Evolutionary conservation across 1,140 invertebrate species (phyloP).

Genomic region (Drosophila elegans): DNA sequence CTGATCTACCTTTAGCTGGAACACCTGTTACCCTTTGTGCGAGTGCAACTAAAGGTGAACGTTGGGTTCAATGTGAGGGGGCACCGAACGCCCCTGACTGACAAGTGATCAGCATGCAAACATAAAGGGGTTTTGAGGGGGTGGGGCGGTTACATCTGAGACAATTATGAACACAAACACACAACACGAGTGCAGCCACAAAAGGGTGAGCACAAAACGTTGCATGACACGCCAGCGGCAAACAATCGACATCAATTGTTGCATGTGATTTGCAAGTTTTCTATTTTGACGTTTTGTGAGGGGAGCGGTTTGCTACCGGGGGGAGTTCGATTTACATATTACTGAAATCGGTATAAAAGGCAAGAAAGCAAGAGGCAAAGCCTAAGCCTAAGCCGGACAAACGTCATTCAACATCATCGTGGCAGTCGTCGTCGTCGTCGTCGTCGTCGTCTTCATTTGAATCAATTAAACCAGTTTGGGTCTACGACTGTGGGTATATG

Average conservation of each 20-base stretch:
- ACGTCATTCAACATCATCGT: constrained; percentile 56
- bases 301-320: constrained; percentile 43
- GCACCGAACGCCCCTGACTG: constrained; percentile 74
- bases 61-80: constrained; percentile 30
- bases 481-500: constrained; percentile 31
- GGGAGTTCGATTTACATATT: constrained; percentile 65
- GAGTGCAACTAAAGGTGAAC: constrained; percentile 18
- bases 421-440: constrained; percentile 46
- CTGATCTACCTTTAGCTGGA: neutral
- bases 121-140: constrained; percentile 1
- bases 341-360: constrained; percentile 51
- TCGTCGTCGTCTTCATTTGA: constrained; percentile 74
- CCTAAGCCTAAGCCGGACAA: constrained; percentile 48
- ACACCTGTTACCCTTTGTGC: constrained; percentile 14
- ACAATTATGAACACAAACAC: constrained; percentile 69
- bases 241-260: constrained; percentile 50
- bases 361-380: constrained; percentile 41
- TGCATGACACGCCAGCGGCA: constrained; percentile 63
- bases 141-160: constrained; percentile 23
- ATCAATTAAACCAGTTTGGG: constrained; percentile 73
- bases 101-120: constrained; percentile 45
- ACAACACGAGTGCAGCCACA: constrained; percentile 54
- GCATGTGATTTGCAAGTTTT: constrained; percentile 69
- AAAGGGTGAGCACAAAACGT: constrained; percentile 57
- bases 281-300: constrained; percentile 38